Conservation (phyloP, 92 coral and sea anemone genomes). For the Palythoa grandiflora region DNA sequence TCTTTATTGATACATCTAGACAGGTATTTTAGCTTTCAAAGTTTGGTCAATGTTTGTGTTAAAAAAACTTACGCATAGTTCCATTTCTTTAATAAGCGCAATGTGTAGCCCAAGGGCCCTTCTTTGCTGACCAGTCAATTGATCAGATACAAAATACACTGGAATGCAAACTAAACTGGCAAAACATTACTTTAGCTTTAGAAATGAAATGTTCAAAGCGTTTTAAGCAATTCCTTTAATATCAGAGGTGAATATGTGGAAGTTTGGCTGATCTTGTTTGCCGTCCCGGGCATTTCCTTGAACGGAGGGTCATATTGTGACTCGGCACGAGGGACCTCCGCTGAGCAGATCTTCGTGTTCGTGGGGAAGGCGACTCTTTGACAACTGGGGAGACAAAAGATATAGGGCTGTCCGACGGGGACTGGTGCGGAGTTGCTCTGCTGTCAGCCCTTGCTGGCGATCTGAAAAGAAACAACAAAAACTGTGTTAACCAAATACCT, state of each 20-base stretch:
- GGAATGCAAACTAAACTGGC: not conserved
- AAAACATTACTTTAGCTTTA: too few species aligned
- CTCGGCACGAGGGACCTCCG: constrained; percentile 57
- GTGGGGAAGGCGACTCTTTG: constrained; percentile 66
- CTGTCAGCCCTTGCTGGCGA: constrained; percentile 56
- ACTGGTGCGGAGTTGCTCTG: constrained; percentile 89
- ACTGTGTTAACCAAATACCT: too few species aligned
- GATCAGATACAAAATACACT: not conserved
- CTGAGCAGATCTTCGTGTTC: constrained; percentile 51
- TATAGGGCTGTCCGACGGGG: constrained; percentile 98
- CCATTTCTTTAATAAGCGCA: too few species aligned
- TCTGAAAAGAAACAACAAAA: constrained; percentile 22
- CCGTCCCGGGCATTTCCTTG: constrained; percentile 72
- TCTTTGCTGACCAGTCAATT: not conserved
- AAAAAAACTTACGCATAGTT: too few species aligned
- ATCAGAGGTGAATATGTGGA: constrained; percentile 73
- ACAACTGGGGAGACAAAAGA: constrained; percentile 91
- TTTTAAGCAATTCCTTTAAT: not conserved
- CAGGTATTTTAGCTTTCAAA: too few species aligned
- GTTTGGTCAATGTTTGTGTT: too few species aligned
- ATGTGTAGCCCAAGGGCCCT: too few species aligned
- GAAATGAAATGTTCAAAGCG: too few species aligned
- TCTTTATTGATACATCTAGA: too few species aligned
- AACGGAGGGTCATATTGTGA: constrained; percentile 89
- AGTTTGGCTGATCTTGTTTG: constrained; percentile 88